Evolutionary conservation across 1,140 invertebrate species (phyloP).

Genomic region (Sarcophaga peregrina): DNA sequence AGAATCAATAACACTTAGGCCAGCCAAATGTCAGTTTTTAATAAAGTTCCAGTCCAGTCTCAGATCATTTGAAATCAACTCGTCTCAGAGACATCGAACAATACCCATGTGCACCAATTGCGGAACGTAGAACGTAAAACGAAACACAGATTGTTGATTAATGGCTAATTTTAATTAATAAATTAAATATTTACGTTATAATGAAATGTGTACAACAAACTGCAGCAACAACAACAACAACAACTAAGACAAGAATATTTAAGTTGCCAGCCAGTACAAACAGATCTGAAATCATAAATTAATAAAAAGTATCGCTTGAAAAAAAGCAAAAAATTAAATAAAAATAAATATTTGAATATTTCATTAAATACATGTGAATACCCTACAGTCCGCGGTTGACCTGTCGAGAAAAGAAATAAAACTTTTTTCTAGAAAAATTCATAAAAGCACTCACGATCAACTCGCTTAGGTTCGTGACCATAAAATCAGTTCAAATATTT

Average conservation of each 20-base stretch:
- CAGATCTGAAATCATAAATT: background rate
- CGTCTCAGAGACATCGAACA: constrained; percentile 20
- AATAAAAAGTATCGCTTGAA: background rate
- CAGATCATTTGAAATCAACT: background rate
- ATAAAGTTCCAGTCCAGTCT: too few relatives aligned
- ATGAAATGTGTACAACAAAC: background rate
- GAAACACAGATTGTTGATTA: constrained; percentile 3
- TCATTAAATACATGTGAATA: too few relatives aligned
- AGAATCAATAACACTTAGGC: too few relatives aligned
- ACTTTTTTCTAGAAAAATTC: too few relatives aligned
- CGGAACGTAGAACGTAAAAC: background rate
- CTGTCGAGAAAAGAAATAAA: too few relatives aligned
- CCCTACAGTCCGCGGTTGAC: too few relatives aligned
- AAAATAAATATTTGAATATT: too few relatives aligned
- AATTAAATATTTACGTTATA: constrained; percentile 8
- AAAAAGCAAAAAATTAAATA: background rate
- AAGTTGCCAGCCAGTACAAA: background rate
- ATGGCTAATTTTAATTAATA: constrained; percentile 23
- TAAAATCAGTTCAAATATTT: too few relatives aligned
- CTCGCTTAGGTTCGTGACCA: too few relatives aligned
- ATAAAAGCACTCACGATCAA: too few relatives aligned
- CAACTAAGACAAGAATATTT: background rate
- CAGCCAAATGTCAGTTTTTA: too few relatives aligned
- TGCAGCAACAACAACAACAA: background rate
- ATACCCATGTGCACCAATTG: background rate